Percentiles rank a stretch among this genome's conserved stretches.
These are phyloP conservation scores for Hippocampus barbouri DNA, from an alignment of 2,113 vertebrate genomes.

Conservation along the genomic window DNA sequence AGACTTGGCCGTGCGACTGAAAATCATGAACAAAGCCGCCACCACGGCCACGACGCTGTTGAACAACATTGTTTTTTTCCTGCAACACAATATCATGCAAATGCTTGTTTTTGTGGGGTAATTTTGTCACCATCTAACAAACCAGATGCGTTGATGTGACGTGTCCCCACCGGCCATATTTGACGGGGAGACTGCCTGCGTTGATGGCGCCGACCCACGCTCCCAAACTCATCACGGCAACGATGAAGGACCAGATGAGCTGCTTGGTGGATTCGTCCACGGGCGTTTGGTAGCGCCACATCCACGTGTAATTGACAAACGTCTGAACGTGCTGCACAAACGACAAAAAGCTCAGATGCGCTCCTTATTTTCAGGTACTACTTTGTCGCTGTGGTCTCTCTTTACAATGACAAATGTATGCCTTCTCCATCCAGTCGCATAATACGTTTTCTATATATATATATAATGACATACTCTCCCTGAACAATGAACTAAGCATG, in stretches of 20 bases:
- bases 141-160: too few species aligned
- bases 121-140: neutral
- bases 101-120: neutral
- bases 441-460: too few species aligned
- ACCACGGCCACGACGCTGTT: constrained; percentile 69
- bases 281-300: constrained; percentile 56
- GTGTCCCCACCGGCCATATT: constrained; percentile 67
- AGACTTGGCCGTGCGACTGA: constrained; percentile 64
- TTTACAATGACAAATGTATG: too few species aligned
- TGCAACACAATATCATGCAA: constrained; percentile 33
- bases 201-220: constrained; percentile 65
- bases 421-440: too few species aligned
- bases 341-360: neutral
- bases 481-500: too few species aligned
- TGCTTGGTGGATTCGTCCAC: constrained; percentile 55
- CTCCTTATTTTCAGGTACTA: neutral
- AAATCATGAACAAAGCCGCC: constrained; percentile 69
- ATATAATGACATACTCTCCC: too few species aligned
- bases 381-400: neutral
- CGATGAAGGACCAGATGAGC: constrained; percentile 73
- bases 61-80: constrained; percentile 73
- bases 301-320: constrained; percentile 72
- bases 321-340: constrained; percentile 65
- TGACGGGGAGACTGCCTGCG: constrained; percentile 69
- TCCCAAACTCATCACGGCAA: constrained; percentile 70